phyloP scores from a whole-genome alignment of 2,113 vertebrate genomes.

The Plectropomus leopardus region DNA sequence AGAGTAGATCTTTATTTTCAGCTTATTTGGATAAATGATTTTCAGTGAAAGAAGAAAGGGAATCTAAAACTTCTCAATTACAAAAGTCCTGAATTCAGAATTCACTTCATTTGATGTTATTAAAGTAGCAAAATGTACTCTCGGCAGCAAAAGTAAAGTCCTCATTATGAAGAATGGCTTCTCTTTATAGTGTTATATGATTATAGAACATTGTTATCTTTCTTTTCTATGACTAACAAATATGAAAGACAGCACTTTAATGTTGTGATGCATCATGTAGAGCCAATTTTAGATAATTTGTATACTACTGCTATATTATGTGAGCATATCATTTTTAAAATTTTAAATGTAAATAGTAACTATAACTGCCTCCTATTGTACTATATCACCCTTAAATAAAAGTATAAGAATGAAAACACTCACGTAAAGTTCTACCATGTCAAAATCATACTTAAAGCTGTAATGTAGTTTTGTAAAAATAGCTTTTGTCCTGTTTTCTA shows the following conservation, averaged over 20 bases:
- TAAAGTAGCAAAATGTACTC: not conserved
- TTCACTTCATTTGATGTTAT: too few species aligned
- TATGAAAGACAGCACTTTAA: not conserved
- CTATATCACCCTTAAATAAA: too few species aligned
- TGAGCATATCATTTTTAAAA: not conserved
- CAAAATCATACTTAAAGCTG: too few species aligned
- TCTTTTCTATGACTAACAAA: not conserved
- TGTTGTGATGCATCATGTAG: not conserved
- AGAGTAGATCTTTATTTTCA: too few species aligned
- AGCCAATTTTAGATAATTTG: not conserved
- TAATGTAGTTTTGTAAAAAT: too few species aligned
- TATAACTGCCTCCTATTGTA: too few species aligned
- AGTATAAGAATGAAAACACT: too few species aligned
- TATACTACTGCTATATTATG: not conserved
- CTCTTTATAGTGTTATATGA: not conserved
- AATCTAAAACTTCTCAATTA: not conserved
- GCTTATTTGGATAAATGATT: too few species aligned
- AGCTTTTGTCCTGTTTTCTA: too few species aligned
- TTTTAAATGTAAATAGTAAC: too few species aligned
- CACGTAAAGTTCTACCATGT: too few species aligned
- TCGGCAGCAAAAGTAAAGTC: not conserved
- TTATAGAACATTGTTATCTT: not conserved
- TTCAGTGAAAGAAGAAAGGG: not conserved
- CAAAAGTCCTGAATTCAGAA: not conserved
- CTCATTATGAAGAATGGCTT: not conserved